These are phyloP conservation scores for Sarcophaga bullata DNA, from an alignment of 1,140 invertebrate genomes.

Conservation along the genomic window DNA sequence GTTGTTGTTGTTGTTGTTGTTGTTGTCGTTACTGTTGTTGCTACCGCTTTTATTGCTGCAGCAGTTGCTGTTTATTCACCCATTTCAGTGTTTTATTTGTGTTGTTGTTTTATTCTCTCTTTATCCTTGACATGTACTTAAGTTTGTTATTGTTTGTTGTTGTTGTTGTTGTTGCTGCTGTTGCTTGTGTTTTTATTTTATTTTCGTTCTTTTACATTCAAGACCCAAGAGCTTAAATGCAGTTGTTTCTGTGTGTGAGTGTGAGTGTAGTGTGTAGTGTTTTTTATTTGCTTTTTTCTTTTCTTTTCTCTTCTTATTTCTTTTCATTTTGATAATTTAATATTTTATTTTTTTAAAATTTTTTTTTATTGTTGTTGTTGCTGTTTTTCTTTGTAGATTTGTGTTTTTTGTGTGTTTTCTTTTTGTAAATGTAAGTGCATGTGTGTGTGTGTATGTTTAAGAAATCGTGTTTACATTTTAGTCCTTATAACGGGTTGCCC, in stretches of 20 bases:
- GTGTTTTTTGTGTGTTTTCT: background rate
- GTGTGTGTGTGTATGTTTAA: no score
- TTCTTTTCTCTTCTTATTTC: background rate
- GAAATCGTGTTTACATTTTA: no score
- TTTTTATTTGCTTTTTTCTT: no score
- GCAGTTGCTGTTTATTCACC: slow-evolving; percentile 3
- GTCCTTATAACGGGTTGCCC: no score
- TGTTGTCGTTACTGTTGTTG: background rate
- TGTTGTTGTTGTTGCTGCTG: no score
- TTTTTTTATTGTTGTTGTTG: background rate
- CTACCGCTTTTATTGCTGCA: background rate
- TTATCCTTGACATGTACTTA: slow-evolving; percentile 14
- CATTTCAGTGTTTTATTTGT: background rate
- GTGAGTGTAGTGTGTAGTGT: background rate
- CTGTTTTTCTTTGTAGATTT: background rate
- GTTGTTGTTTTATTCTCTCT: background rate
- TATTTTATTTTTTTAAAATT: background rate
- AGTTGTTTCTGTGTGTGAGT: background rate
- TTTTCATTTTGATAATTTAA: slow-evolving; percentile 11
- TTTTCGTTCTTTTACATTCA: background rate
- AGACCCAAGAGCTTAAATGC: background rate
- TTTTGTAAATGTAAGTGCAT: no score
- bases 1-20: background rate
- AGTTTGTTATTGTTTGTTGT: background rate
- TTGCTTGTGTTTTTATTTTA: background rate